These are phyloP conservation scores for Mimachlamys varia DNA, from an alignment of 2,888 invertebrate genomes.

Conservation along the genomic window DNA sequence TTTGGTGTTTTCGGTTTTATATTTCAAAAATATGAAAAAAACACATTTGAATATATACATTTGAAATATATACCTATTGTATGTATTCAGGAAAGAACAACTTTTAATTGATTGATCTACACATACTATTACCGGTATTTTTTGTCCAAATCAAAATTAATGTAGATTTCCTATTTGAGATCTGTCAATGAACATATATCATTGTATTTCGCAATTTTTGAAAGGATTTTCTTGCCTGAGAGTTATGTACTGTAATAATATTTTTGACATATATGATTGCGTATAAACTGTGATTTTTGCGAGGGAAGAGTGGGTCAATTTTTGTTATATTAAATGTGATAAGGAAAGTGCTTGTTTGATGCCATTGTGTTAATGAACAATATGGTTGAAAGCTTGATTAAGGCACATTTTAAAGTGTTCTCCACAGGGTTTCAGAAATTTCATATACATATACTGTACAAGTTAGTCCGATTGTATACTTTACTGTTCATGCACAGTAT, in stretches of 20 bases:
- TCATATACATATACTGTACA: no score
- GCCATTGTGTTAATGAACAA: background rate
- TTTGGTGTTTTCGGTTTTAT: background rate
- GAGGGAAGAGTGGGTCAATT: background rate
- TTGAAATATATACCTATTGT: no score
- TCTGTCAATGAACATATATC: background rate
- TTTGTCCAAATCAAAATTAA: no score
- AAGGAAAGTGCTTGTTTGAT: background rate
- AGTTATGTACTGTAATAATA: background rate
- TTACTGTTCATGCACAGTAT: no score
- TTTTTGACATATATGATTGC: background rate
- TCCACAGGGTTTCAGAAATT: no score
- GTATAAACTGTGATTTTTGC: conserved; percentile 11
- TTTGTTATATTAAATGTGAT: background rate
- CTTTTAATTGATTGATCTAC: no score
- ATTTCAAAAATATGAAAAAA: background rate
- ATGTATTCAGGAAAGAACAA: no score
- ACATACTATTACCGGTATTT: background rate
- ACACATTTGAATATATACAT: no score
- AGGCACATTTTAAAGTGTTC: no score
- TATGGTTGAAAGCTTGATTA: background rate
- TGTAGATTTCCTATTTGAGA: background rate
- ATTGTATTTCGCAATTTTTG: background rate
- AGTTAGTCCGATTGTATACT: no score
- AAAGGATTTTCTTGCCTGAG: background rate